Conservation (phyloP, 2,113 vertebrate genomes). For the Mobula hypostoma region DNA sequence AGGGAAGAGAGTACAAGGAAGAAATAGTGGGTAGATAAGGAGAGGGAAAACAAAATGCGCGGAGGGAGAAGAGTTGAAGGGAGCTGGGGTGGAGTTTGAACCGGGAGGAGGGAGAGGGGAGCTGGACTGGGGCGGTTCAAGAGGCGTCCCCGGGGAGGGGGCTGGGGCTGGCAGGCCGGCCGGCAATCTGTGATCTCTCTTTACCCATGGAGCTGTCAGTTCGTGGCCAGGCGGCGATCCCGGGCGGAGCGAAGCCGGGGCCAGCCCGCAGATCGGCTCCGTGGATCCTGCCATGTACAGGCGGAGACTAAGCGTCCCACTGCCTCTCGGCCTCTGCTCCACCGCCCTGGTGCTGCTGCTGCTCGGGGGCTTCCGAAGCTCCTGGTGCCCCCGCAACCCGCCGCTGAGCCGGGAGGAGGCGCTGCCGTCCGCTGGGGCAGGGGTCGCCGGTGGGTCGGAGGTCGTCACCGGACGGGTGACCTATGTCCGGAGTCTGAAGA, state of each 20-base stretch:
- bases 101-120: too few relatives aligned
- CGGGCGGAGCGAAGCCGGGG: too few relatives aligned
- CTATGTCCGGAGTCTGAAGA: slow-evolving; percentile 52
- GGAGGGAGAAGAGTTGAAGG: too few relatives aligned
- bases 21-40: too few relatives aligned
- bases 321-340: not conserved
- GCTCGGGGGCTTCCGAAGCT: not conserved
- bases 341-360: not conserved
- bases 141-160: not conserved
- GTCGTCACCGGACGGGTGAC: slow-evolving; percentile 51
- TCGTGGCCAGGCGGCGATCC: not conserved
- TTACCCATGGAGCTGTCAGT: not conserved
- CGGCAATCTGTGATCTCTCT: too few relatives aligned
- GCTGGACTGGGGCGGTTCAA: too few relatives aligned
- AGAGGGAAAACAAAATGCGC: too few relatives aligned
- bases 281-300: not conserved
- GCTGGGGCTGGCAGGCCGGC: too few relatives aligned
- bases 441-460: not conserved
- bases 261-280: too few relatives aligned
- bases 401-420: not conserved
- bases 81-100: too few relatives aligned
- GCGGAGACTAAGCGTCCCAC: not conserved
- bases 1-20: too few relatives aligned
- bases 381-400: not conserved
- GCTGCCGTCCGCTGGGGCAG: not conserved